Percentiles rank a stretch among this genome's conserved stretches.
phyloP scores from a whole-genome alignment of 2,113 vertebrate species.

The Mirza zaza region DNA sequence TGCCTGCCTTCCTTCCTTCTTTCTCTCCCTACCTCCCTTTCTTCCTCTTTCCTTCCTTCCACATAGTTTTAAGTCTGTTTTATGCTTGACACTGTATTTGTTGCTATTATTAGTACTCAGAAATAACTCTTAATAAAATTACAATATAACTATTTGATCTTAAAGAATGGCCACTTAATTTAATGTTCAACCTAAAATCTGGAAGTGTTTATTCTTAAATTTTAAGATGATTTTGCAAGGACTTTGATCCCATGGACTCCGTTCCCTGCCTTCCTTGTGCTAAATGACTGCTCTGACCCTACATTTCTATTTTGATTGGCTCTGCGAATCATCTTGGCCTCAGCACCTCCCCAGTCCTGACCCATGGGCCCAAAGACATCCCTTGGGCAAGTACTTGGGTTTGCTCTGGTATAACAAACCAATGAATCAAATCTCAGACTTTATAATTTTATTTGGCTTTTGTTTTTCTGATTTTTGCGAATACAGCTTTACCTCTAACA shows the following conservation, averaged over 20 bases:
- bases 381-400: not conserved
- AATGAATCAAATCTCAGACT: not conserved
- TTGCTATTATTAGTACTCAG: not conserved
- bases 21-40: fast-evolving
- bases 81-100: not conserved
- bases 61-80: not conserved
- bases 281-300: not conserved
- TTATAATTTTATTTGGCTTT: not conserved
- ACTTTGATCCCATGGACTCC: not conserved
- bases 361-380: not conserved
- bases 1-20: fast-evolving
- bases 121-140: not conserved
- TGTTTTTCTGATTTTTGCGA: not conserved
- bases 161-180: not conserved
- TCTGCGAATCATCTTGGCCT: not conserved
- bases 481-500: not conserved
- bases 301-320: not conserved
- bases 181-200: not conserved
- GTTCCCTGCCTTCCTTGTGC: not conserved
- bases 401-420: not conserved
- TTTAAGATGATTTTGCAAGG: not conserved
- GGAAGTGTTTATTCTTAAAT: not conserved
- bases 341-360: not conserved
- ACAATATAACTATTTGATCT: not conserved
- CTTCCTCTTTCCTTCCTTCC: too few species aligned